These are phyloP conservation scores for Euura lappo DNA, from an alignment of 1,140 invertebrate genomes.

Conservation along the genomic window DNA sequence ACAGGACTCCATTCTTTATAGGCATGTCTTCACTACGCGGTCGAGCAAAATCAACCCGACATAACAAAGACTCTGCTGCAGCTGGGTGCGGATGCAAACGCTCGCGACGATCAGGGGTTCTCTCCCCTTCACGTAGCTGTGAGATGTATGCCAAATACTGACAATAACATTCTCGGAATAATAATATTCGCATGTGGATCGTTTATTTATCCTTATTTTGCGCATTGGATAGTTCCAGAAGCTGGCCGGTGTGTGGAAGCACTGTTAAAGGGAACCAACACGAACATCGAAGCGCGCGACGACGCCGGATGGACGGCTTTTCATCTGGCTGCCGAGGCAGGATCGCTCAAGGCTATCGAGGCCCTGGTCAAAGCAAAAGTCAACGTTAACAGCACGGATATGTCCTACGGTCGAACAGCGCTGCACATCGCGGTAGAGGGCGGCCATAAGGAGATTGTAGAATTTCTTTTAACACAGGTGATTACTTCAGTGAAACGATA, in stretches of 20 bases:
- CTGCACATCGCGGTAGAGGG: slow-evolving; percentile 65
- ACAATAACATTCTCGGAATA: slow-evolving; percentile 38
- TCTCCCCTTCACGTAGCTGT: slow-evolving; percentile 63
- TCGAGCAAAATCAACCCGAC: slow-evolving; percentile 54
- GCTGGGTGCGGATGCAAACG: slow-evolving; percentile 59
- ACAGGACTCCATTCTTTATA: slow-evolving; percentile 38
- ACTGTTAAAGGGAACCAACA: slow-evolving; percentile 31
- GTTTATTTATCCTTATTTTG: not conserved
- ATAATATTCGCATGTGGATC: slow-evolving; percentile 31
- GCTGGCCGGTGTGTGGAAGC: slow-evolving; percentile 36
- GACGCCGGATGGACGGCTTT: slow-evolving; percentile 60
- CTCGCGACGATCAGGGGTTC: slow-evolving; percentile 56
- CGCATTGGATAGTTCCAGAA: slow-evolving; percentile 22
- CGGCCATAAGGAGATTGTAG: slow-evolving; percentile 56
- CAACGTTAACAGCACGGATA: slow-evolving; percentile 59
- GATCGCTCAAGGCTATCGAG: slow-evolving; percentile 56
- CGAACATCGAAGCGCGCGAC: slow-evolving; percentile 34
- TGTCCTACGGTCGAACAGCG: slow-evolving; percentile 63
- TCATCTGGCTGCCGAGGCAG: slow-evolving; percentile 60
- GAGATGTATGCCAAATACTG: slow-evolving; percentile 47
- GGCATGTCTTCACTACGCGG: slow-evolving; percentile 61
- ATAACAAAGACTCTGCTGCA: slow-evolving; percentile 50
- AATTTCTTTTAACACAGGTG: slow-evolving; percentile 58
- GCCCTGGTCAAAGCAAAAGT: slow-evolving; percentile 57
- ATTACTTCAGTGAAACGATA: slow-evolving; percentile 10